phyloP scores from a whole-genome alignment of 2,113 vertebrate genomes.

The Tupaia tana region DNA sequence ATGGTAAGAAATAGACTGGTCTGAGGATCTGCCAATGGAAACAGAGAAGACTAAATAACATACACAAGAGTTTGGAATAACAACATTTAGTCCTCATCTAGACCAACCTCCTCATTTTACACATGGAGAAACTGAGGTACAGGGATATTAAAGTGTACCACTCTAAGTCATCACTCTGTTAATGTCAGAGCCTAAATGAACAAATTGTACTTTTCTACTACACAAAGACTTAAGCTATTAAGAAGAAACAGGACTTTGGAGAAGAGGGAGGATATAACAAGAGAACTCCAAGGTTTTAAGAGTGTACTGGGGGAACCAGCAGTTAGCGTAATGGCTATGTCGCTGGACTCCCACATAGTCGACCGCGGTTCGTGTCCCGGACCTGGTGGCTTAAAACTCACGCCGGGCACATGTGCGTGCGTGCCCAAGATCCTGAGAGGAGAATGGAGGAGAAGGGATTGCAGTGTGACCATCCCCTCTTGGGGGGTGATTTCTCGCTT shows the following conservation, averaged over 20 bases:
- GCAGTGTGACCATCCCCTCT: too few species aligned
- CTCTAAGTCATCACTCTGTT: constrained; percentile 2
- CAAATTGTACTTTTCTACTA: constrained; percentile 10
- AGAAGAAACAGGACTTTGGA: constrained; percentile 8
- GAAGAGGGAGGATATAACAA: not conserved
- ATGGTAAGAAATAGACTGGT: not conserved
- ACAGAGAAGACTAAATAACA: constrained; percentile 19
- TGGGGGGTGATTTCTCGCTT: too few species aligned
- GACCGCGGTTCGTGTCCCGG: too few species aligned
- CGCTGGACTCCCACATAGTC: too few species aligned
- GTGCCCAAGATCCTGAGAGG: too few species aligned
- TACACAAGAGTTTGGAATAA: not conserved
- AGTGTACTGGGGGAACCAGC: too few species aligned
- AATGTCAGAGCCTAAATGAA: not conserved
- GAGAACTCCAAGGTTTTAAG: constrained; percentile 3
- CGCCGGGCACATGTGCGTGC: too few species aligned
- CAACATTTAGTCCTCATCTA: constrained; percentile 4
- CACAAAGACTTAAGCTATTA: not conserved
- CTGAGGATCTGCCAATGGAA: not conserved
- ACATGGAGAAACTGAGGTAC: constrained; percentile 7
- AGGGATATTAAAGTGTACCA: not conserved
- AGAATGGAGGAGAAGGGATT: too few species aligned
- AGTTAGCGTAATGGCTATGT: too few species aligned
- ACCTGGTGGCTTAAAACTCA: too few species aligned
- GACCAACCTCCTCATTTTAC: not conserved